phyloP scores from a whole-genome alignment of 2,113 vertebrate species.

The Bothrops jararaca region DNA sequence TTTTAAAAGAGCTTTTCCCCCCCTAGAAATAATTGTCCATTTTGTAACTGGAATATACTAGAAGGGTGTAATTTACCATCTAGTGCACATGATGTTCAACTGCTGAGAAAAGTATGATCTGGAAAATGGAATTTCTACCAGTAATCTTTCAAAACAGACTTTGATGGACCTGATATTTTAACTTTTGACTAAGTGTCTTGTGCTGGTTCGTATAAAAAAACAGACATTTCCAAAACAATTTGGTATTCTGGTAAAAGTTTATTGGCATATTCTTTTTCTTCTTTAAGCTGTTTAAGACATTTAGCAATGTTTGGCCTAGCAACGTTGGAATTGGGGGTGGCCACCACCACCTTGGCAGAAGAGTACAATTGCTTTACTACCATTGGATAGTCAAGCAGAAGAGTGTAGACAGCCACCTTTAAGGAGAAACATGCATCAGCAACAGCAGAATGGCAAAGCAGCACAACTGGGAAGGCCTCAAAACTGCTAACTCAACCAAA shows the following conservation, averaged over 20 bases:
- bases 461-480: conserved; percentile 24
- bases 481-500: conserved; percentile 34
- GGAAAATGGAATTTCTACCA: not conserved
- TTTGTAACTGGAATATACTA: not conserved
- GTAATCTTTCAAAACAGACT: not conserved
- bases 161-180: too few species aligned
- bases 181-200: not conserved
- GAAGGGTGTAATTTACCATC: not conserved
- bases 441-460: conserved; percentile 37
- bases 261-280: conserved; percentile 19
- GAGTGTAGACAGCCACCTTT: conserved; percentile 38
- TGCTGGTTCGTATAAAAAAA: not conserved
- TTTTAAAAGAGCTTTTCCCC: too few species aligned
- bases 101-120: not conserved
- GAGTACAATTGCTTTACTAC: conserved; percentile 55
- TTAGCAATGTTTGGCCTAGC: not conserved
- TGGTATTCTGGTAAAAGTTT: conserved; percentile 29
- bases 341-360: not conserved
- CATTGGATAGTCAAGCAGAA: conserved; percentile 38
- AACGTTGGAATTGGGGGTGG: not conserved
- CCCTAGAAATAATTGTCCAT: not conserved
- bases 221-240: not conserved
- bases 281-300: conserved; percentile 8
- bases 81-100: not conserved
- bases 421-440: conserved; percentile 31